Percentiles rank a stretch among this genome's conserved stretches.
These are phyloP conservation scores for Drosophila austrosaltans DNA, from an alignment of 2,888 invertebrate genomes.

Conservation along the genomic window DNA sequence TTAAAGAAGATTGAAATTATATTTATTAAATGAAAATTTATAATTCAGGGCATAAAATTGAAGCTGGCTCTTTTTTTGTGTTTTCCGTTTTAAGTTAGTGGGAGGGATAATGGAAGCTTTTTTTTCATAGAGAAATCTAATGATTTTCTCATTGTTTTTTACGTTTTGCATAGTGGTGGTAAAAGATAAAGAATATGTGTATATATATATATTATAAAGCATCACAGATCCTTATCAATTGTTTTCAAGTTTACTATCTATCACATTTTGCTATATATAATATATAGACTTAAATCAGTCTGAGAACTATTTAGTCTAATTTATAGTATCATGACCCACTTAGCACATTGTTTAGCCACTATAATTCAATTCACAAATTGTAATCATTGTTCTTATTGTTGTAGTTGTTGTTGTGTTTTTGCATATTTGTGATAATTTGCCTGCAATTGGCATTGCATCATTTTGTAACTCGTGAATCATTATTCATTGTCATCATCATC, in stretches of 20 bases:
- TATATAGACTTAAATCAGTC: neutral
- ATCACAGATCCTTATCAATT: neutral
- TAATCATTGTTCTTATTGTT: conserved; percentile 36
- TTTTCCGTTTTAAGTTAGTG: too few species aligned
- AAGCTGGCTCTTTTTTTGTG: too few species aligned
- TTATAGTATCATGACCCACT: conserved; percentile 25
- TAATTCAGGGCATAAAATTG: too few species aligned
- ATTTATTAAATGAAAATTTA: too few species aligned
- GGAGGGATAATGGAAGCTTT: too few species aligned
- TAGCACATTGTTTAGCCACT: conserved; percentile 34
- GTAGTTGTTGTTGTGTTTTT: conserved; percentile 35
- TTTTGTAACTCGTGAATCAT: conserved; percentile 9
- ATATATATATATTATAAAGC: too few species aligned
- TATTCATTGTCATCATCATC: neutral
- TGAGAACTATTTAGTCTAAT: neutral
- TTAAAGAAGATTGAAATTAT: too few species aligned
- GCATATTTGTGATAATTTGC: conserved; percentile 39
- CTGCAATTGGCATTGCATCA: conserved; percentile 25
- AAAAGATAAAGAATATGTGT: too few species aligned
- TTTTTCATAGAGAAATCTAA: too few species aligned
- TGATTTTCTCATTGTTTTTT: too few species aligned
- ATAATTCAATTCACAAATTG: conserved; percentile 39
- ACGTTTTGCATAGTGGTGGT: too few species aligned
- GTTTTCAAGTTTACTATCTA: neutral
- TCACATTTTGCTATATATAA: neutral